Evolutionary conservation across 2,797 vertebrate genomes (phyloP).

Genomic region (Rhadinocentrus ornatus): DNA sequence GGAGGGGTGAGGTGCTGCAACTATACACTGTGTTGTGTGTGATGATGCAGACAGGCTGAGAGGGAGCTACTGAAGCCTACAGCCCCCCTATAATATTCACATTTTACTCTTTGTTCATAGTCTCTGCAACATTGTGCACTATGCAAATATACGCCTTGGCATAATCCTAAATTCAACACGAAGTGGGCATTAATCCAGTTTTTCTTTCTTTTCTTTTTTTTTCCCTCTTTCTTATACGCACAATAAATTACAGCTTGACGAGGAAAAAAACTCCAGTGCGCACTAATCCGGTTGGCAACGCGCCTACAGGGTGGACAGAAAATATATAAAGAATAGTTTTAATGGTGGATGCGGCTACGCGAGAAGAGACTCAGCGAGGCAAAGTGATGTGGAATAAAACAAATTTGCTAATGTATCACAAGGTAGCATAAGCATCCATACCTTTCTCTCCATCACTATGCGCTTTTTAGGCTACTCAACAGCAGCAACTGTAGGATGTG

Average conservation of each 20-base stretch:
- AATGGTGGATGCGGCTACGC: conserved; percentile 70
- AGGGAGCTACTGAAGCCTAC: conserved; percentile 51
- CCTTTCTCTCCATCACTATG: conserved; percentile 87
- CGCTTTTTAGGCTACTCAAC: conserved; percentile 64
- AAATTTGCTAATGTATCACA: conserved; percentile 48
- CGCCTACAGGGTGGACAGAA: conserved; percentile 55
- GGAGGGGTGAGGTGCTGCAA: conserved; percentile 67
- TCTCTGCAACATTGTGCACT: conserved; percentile 30
- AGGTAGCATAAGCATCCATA: conserved; percentile 75
- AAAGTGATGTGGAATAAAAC: conserved; percentile 59
- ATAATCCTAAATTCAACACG: conserved; percentile 23
- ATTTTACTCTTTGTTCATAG: conserved; percentile 34
- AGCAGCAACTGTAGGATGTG: conserved; percentile 64
- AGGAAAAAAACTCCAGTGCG: conserved; percentile 71
- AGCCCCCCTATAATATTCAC: conserved; percentile 53
- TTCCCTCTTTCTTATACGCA: conserved; percentile 16
- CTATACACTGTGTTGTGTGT: conserved; percentile 57
- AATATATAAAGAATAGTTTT: conserved; percentile 59
- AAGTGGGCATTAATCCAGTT: conserved; percentile 27
- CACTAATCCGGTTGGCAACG: conserved; percentile 68
- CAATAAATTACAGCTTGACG: conserved; percentile 71
- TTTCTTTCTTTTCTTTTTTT: neutral
- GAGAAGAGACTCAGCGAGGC: conserved; percentile 39
- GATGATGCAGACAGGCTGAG: conserved; percentile 71
- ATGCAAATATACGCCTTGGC: conserved; percentile 21